Base-by-base conservation (phyloP, 2,113 vertebrate genomes). In the Gymnorhina tibicen region DNA sequence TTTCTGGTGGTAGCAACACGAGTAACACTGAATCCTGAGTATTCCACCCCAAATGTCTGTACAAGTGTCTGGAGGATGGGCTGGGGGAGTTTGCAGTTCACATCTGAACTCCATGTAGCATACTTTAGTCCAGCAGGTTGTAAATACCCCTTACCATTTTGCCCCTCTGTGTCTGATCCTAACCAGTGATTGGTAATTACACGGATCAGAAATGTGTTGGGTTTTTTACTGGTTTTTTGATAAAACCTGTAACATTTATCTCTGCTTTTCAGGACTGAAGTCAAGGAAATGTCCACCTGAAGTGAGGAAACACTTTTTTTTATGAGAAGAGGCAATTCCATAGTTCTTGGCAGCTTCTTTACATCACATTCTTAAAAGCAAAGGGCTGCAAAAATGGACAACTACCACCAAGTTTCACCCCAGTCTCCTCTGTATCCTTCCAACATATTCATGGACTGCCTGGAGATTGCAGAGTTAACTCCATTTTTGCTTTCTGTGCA, bases 1-100 rank as follows among this genome's bases (percentile, higher is more conserved):
- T 1, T n/a, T 37, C 33, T 59, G 76, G 22, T 11, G 16, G 19
- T 7, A 24, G 4, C 21, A 39, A 26, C 9, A 69, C 0, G 0
- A 70, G 23, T 10, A 37, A 39, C 27, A 55, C 21, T 50, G 22
- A 67, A 24, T 39, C 16, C n/a, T 12, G 11, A 70, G 46, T 8
- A 44, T 10, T 19, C 11, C 56, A 47, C 35, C 13, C 20, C 42
- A 66, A 63, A 67, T 17, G 35, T 47, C 7, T 18, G 92, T 41
- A 7, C 3, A 53, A 20, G 39, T 32, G 58, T 13, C 44, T 56
- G 21, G 5, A 14, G 37, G 14, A 33, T 3, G 6, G 5, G 14
- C 46, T 74, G 18, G 26, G 12, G 11, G 10, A 37, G 22, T 18
- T 15, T 68, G 28, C 15, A 53, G 20, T 12, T 33, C 63, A 53